A percentile compares a stretch with the other conserved stretches of the same genome.
These are phyloP conservation scores for Gastrophryne carolinensis DNA, from an alignment of 2,797 vertebrate species.

Conservation along the genomic window DNA sequence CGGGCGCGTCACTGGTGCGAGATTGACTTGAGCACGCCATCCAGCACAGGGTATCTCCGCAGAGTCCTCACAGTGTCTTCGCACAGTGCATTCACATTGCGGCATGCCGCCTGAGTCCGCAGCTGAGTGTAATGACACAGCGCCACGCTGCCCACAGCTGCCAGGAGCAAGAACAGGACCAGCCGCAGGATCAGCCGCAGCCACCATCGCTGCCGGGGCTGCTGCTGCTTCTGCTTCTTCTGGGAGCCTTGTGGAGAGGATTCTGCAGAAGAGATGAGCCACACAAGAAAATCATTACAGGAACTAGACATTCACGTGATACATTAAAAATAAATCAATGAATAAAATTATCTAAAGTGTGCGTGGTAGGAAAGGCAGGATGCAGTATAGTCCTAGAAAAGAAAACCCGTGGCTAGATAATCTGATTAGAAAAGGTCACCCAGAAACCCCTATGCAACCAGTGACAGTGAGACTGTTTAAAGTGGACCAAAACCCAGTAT, in stretches of 20 bases:
- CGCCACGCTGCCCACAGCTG: constrained; percentile 64
- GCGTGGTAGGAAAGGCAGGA: not conserved
- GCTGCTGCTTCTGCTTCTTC: constrained; percentile 47
- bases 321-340: no score
- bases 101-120: constrained; percentile 74
- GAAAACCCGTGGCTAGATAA: no score
- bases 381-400: no score
- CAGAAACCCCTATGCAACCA: no score
- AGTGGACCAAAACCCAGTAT: no score
- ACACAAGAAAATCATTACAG: no score
- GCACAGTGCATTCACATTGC: constrained; percentile 74
- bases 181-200: constrained; percentile 75
- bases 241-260: constrained; percentile 66
- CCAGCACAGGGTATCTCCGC: constrained; percentile 74
- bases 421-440: no score
- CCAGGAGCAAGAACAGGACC: constrained; percentile 74
- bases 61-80: constrained; percentile 77
- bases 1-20: constrained; percentile 72
- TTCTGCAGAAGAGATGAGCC: constrained; percentile 52
- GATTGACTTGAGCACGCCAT: constrained; percentile 76
- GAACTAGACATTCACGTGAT: no score
- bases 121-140: constrained; percentile 81
- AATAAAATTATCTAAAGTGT: no score
- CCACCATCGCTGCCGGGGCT: constrained; percentile 71
- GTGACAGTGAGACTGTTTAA: no score